Conservation (phyloP, 2,113 vertebrate genomes). For the Microcebus griseorufus region DNA sequence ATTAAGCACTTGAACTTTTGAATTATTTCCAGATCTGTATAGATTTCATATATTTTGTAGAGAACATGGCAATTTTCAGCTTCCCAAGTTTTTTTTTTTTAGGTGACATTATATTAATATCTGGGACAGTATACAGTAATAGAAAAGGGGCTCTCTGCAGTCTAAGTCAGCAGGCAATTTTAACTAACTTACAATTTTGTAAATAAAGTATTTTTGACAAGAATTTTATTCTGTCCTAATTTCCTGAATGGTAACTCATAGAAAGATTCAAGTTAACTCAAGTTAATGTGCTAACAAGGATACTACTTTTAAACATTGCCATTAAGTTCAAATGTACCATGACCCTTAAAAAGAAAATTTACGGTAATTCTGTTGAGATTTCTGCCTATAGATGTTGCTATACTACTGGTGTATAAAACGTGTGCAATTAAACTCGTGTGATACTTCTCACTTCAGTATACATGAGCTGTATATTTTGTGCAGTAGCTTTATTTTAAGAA, state of each 20-base stretch:
- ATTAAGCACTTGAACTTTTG: background rate
- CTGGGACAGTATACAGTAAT: background rate
- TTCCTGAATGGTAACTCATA: constrained; percentile 45
- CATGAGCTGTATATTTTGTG: constrained; percentile 75
- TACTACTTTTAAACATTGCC: constrained; percentile 40
- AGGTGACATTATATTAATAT: background rate
- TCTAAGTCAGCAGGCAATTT: constrained; percentile 41
- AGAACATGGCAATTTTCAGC: constrained; percentile 63
- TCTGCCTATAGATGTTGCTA: constrained; percentile 63
- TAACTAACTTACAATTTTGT: constrained; percentile 1
- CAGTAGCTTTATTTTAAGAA: constrained; percentile 85
- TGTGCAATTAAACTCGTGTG: constrained; percentile 62
- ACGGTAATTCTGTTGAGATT: constrained; percentile 55
- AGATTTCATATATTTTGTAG: background rate
- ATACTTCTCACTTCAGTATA: constrained; percentile 56
- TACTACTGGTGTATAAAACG: constrained; percentile 58
- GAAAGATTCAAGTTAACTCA: constrained; percentile 2
- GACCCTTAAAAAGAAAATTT: constrained; percentile 23
- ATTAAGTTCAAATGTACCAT: constrained; percentile 23
- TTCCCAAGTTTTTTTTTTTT: constrained; percentile 43
- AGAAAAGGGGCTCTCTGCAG: background rate
- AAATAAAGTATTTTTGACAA: constrained; percentile 52
- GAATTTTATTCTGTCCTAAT: constrained; percentile 20
- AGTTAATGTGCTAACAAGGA: constrained; percentile 40
- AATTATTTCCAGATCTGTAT: background rate